Conservation (phyloP, 2,888 invertebrate genomes). For the Syrista parreyssii region DNA sequence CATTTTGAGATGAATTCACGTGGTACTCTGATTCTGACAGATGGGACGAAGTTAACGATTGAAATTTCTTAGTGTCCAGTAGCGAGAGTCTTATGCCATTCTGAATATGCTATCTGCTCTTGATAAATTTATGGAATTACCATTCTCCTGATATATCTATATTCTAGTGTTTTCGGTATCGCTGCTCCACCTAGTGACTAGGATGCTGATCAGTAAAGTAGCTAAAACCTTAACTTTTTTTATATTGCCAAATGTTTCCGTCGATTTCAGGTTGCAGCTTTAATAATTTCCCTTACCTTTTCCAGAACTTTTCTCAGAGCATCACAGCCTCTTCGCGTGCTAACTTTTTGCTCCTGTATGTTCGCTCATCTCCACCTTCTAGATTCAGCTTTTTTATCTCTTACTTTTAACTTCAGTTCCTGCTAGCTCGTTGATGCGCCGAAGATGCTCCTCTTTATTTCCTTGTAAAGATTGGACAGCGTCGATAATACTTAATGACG, state of each 20-base stretch:
- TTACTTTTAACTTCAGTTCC: neutral
- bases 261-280: too few relatives aligned
- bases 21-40: neutral
- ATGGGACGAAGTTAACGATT: neutral
- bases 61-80: neutral
- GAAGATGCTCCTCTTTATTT: neutral
- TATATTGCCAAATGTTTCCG: too few relatives aligned
- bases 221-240: too few relatives aligned
- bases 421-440: neutral
- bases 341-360: neutral
- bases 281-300: too few relatives aligned
- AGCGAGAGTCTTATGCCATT: neutral
- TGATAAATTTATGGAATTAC: neutral
- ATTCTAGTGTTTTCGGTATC: neutral
- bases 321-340: too few relatives aligned
- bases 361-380: neutral
- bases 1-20: neutral
- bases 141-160: neutral
- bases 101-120: neutral
- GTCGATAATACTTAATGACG: conserved; percentile 1
- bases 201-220: too few relatives aligned
- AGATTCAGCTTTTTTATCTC: neutral
- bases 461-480: neutral
- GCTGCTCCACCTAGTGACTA: too few relatives aligned
- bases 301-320: too few relatives aligned